phyloP scores from a whole-genome alignment of 2,888 invertebrate genomes.

The Bursaphelenchus okinawaensis region DNA sequence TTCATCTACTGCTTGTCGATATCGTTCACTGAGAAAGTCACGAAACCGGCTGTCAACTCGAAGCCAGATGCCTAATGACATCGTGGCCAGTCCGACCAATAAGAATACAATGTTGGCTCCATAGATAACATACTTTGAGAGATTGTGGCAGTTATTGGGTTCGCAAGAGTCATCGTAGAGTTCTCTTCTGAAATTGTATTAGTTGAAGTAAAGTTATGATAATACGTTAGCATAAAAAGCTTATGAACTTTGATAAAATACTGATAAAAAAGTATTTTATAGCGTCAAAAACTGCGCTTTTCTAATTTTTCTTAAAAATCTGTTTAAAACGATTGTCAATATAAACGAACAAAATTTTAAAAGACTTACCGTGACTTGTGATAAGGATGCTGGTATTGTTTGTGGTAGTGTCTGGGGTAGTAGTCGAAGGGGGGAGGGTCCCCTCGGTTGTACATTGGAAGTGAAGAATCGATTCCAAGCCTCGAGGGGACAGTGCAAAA shows the following conservation, averaged over 20 bases:
- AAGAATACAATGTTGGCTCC: constrained; percentile 46
- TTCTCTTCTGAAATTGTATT: background rate
- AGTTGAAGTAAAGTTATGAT: too few relatives aligned
- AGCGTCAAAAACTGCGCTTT: too few relatives aligned
- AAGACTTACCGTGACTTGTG: background rate
- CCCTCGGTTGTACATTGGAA: background rate
- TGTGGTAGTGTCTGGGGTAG: background rate
- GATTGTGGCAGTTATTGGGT: constrained; percentile 8
- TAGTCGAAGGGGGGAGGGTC: background rate
- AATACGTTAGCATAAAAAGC: too few relatives aligned
- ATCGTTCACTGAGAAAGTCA: constrained; percentile 55
- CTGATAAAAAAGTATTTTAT: too few relatives aligned
- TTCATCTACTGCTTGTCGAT: constrained; percentile 51
- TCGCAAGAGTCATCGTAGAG: constrained; percentile 9
- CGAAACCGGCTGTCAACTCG: constrained; percentile 52
- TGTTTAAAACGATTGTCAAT: too few relatives aligned
- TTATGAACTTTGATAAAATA: too few relatives aligned
- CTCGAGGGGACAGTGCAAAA: background rate
- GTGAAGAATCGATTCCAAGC: background rate
- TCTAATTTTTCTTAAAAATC: too few relatives aligned
- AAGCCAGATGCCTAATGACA: constrained; percentile 51
- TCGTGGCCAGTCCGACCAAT: constrained; percentile 42
- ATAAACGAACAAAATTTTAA: too few relatives aligned
- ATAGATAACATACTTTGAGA: constrained; percentile 44
- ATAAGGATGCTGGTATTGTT: background rate